Evolutionary conservation across 2,888 invertebrate species (phyloP), one percentile per base, ranked within the genome.

Genomic region (Trilocha varians): DNA sequence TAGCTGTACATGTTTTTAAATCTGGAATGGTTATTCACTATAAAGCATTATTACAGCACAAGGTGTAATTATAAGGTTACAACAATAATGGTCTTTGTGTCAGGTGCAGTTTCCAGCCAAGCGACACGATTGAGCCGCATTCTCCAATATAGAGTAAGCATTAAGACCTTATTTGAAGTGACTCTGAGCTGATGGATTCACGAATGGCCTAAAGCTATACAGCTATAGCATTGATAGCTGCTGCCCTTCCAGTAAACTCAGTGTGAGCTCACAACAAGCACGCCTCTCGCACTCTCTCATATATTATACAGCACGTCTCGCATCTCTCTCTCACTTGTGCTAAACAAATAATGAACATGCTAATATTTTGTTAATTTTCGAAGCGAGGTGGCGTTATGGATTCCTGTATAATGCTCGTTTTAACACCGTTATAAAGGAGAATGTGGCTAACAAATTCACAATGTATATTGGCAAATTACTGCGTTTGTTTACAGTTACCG

Each of bases 71-170:
- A 9, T 25, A 25, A 25, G 25, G 11, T 25, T 25, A 25, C 25
- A 11, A 25, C 25, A 25, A 25, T 25, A 25, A 25, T 73, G 62
- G 62, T 76, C 62, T 78, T 61, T 75, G 68, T 82, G 75, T 71
- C 83, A 83, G 83, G 72, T 83, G 83, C 83, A 80, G 83, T 61
- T 83, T 82, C 83, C 82, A 80, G 80, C 82, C 83, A 59, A 78
- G 73, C 70, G 82, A 82, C 74, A 74, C 79, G 71, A 79, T 80
- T 75, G 79, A 83, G 73, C 79, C 80, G 65, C 80, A 80, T 77
- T 80, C 82, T 67, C 80, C 83, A 60, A 78, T 82, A 72, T 83
- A 82, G 78, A 79, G 83, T 83, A 82, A 83, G 83, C 80, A 80
- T 77, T 65, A 50, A 56, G 44, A 58, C 46, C 54, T 38, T 42